Evolutionary conservation across 2,113 vertebrate genomes (phyloP), one percentile per base, ranked within the genome.

Genomic region (Nannobrachium achirus): DNA sequence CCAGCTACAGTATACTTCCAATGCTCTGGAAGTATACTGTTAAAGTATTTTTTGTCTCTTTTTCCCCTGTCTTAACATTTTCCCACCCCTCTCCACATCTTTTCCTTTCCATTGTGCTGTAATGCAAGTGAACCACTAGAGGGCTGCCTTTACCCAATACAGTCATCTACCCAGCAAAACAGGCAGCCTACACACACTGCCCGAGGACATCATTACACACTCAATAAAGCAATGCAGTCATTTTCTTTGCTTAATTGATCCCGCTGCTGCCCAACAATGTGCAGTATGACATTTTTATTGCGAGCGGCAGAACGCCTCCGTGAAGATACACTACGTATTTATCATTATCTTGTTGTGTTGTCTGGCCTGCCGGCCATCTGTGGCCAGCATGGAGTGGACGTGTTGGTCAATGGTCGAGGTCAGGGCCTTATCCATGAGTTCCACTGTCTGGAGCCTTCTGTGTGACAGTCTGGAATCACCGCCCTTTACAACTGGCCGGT

Each of bases 201-300:
- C 81, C 6, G 55, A 89, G 84, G 81, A 85, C 73, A 78, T 89
- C 76, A 79, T 88, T 86, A 86, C 80, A 89, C 84, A 89, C 81
- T 87, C 86, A 87, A 89, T 89, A 86, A 91, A 88, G 77, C 90
- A 87, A 90, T 85, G 85, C 81, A 85, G 82, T 82, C 78, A 89
- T 91, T 84, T 89, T 86, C 78, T 84, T 83, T 80, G 82, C 80
- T 78, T 86, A 89, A 90, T 88, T 89, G 81, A 86, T 88, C 82
- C 87, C 87, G 78, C 44, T 80, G 84, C 81, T 85, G 19, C 79
- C 52, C 60, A 76, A 76, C 79, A 80, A 78, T 75, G 73, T 61
- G 70, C 62, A 62, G 48, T 82, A 72, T 75, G 72, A 70, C 74
- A 45, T 53, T 72, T 67, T 45, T 78, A 73, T 79, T 78, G 55